Evolutionary conservation across 53 echinoderm and acorn worm species (phyloP), one percentile per base, ranked within the genome.

Genomic region (Arbacia lixula): DNA sequence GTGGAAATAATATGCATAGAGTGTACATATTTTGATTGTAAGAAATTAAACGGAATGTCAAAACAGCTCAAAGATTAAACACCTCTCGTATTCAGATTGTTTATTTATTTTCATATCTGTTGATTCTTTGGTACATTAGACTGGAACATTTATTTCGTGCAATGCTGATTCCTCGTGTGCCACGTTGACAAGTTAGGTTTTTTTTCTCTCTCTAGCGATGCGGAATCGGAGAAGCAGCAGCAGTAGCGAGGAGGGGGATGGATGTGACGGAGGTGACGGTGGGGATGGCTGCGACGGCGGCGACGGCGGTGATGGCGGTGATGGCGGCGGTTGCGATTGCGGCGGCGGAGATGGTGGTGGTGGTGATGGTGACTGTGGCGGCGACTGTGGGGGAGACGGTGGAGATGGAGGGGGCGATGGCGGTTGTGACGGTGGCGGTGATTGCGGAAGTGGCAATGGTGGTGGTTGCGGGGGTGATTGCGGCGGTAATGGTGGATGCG

Each of bases 171-270:
- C 14, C 14, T 8, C 8, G 14, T 46, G 14, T 46, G 49, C 49
- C 49, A 8, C 8, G 14, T 14, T 46, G 49, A 46, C 14, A 46
- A 46, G 8, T 46, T 46, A 14, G 14, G 14, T 10, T 46, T 46
- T 46, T 46, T 68, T 68, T 43, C 16, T 27, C 6, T 66, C 9
- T 66, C 2, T 40, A 57, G 57, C 76, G 36, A 53, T 36, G 32
- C 50, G 54, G 31, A 57, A 16, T 53, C 53, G 81, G 10, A 40
- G 81, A 10, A 53, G 63, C 62, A 29, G 57, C 30, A 39, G 61
- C 79, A 53, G 81, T 62, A 53, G 63, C 42, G 81, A 53, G 49
- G 81, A 60, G n/a, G 56, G 81, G 35, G 62, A 38, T 39, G 57
- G 61, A 0, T 49, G 81, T 61, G 60, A 80, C 43, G 56, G 81